Base-by-base conservation (phyloP, 2,888 invertebrate genomes). In the Ditula angustiorana region DNA sequence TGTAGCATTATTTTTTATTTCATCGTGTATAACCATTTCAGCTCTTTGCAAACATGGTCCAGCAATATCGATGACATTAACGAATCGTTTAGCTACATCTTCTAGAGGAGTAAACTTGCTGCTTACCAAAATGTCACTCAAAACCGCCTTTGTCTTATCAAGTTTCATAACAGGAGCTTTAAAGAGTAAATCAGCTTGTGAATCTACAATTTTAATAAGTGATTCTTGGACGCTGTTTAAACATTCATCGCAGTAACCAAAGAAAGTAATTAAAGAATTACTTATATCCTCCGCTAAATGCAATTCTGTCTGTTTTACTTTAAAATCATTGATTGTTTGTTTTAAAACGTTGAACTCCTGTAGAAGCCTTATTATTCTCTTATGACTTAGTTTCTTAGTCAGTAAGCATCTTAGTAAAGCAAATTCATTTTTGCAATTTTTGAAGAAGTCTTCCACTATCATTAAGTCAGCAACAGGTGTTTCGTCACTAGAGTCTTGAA, bases 291-390 rank as follows among this genome's bases (percentile, higher is more conserved):
- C 72, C 2, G 85, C 72, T 7, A 87, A 62, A 2, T 71, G 74
- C 0, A 86, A 70, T 23, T 82, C 70, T 3, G 26, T 52, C 8
- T 70, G 72, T 55, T 83, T 81, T 2, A 62, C 58, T 74, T 85
- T 85, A 66, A 90, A 89, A 23, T 80, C 74, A 53, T 74, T 76
- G 7, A 90, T 79, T 2, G 75, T 76, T 52, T 64, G 75, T 70
- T 83, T 77, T 3, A 91, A 68, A 10, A 74, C 76, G 56, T 66
- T 78, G 70, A 87, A 89, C 70, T 90, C 86, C 74, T 90, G 88
- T 21, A 90, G 69, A 28, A 91, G 74, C 66, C 90, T 78, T 59
- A 91, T 88, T 11, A 90, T 68, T 76, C 82, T 85, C 64, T 89
- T 91, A 65, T 85, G 84, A 60, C 76, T 86, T 4, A 82, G 69